Evolutionary conservation across 1,140 invertebrate genomes (phyloP).

Genomic region (Asbolus verrucosus): DNA sequence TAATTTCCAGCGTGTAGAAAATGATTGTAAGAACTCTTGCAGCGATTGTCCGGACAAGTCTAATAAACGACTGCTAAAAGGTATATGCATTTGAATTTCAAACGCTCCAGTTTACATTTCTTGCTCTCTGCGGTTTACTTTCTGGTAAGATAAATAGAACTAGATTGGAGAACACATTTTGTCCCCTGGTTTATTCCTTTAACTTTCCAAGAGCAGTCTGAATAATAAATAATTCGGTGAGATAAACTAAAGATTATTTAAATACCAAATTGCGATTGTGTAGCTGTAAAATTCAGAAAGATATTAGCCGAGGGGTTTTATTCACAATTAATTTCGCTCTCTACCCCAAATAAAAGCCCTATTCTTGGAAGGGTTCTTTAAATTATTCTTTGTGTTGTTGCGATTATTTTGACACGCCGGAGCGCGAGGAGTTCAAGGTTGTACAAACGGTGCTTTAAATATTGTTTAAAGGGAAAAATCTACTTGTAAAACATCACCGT

Average conservation of each 20-base stretch:
- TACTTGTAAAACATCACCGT: background rate
- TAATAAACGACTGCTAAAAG: conserved; percentile 33
- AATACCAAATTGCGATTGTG: conserved; percentile 39
- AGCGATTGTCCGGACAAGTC: conserved; percentile 6
- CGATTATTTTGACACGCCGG: too few species aligned
- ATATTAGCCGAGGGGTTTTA: conserved; percentile 28
- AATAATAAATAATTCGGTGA: conserved; percentile 37
- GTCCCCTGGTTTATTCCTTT: conserved; percentile 35
- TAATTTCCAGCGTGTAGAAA: conserved; percentile 7
- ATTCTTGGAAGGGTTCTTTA: background rate
- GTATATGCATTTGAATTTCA: conserved; percentile 39
- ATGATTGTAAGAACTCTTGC: too few species aligned
- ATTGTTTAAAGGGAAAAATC: background rate
- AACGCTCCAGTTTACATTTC: conserved; percentile 31
- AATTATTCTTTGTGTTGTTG: conserved; percentile 5
- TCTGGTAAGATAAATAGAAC: conserved; percentile 34
- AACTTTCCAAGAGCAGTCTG: conserved; percentile 19
- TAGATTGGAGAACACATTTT: conserved; percentile 39
- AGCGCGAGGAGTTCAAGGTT: background rate
- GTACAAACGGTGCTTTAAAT: too few species aligned
- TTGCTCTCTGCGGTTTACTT: conserved; percentile 34
- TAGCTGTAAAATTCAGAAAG: conserved; percentile 33
- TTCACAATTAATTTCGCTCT: conserved; percentile 16
- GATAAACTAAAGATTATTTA: conserved; percentile 39
- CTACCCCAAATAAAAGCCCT: conserved; percentile 13